phyloP scores from a whole-genome alignment of 53 echinoderm and acorn worm species.

The Patiria pectinifera region DNA sequence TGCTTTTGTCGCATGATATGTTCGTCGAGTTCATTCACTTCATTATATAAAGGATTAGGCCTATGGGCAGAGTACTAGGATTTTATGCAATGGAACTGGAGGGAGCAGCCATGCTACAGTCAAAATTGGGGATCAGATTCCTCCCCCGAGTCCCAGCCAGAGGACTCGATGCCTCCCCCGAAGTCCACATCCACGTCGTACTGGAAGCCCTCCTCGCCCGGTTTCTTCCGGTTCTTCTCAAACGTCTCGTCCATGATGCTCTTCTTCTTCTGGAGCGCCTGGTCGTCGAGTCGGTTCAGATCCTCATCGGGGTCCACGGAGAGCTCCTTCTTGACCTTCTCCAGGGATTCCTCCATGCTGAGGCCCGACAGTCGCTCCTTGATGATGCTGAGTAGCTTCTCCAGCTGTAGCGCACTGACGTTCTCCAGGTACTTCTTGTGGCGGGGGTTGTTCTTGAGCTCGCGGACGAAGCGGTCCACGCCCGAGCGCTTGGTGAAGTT shows the following conservation, averaged over 20 bases:
- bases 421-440: slow-evolving; percentile 85
- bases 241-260: slow-evolving; percentile 90
- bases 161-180: slow-evolving; percentile 84
- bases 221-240: slow-evolving; percentile 89
- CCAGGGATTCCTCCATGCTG: slow-evolving; percentile 79
- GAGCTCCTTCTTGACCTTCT: slow-evolving; percentile 75
- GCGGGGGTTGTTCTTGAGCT: slow-evolving; percentile 84
- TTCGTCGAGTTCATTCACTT: too few relatives aligned
- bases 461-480: slow-evolving; percentile 68
- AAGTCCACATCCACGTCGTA: slow-evolving; percentile 96
- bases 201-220: slow-evolving; percentile 79
- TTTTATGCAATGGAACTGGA: background rate
- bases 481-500: slow-evolving; percentile 88
- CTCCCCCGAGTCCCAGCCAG: slow-evolving; percentile 94
- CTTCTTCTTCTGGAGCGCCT: slow-evolving; percentile 78
- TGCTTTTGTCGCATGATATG: too few relatives aligned
- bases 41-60: too few relatives aligned
- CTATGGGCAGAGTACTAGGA: too few relatives aligned
- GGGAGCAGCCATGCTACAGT: background rate
- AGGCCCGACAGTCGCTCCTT: slow-evolving; percentile 79
- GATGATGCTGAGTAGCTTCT: slow-evolving; percentile 83
- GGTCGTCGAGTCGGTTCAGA: slow-evolving; percentile 86
- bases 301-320: slow-evolving; percentile 83
- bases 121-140: slow-evolving; percentile 81
- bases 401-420: slow-evolving; percentile 76